A percentile compares a stretch with the other conserved stretches of the same genome.
Evolutionary conservation across 2,113 vertebrate genomes (phyloP).

Genomic region (Platichthys flesus): DNA sequence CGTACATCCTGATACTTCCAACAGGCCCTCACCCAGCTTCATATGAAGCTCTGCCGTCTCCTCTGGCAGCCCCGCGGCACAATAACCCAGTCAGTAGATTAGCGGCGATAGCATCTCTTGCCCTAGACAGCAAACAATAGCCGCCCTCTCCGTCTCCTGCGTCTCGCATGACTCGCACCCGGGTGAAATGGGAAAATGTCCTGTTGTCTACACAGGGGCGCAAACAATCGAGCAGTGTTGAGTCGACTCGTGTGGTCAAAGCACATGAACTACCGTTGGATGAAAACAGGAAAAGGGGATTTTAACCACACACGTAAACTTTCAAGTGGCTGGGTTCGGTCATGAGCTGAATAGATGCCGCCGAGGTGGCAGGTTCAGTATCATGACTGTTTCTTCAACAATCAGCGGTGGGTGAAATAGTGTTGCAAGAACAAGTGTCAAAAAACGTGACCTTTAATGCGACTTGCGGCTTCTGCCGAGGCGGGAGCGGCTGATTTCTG

Average conservation of each 20-base stretch:
- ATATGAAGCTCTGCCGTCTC: conserved; percentile 21
- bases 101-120: conserved; percentile 54
- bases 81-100: conserved; percentile 60
- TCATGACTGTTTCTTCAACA: no score
- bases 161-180: conserved; percentile 36
- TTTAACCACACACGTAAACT: no score
- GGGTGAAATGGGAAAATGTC: conserved; percentile 26
- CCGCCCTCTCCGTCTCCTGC: conserved; percentile 25
- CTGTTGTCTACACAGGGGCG: conserved; percentile 9
- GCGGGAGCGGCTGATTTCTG: conserved; percentile 15
- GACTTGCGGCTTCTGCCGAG: conserved; percentile 16
- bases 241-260: conserved; percentile 9
- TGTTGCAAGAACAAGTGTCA: no score
- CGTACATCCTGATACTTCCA: not conserved
- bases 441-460: no score
- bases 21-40: conserved; percentile 26
- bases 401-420: no score
- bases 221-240: not conserved
- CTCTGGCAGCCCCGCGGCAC: conserved; percentile 37
- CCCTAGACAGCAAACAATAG: conserved; percentile 48
- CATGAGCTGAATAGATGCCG: no score
- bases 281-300: not conserved
- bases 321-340: no score
- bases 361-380: conserved; percentile 31
- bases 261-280: not conserved